A percentile compares a stretch with the other conserved stretches of the same genome.
Evolutionary conservation across 2,113 vertebrate genomes (phyloP).

Genomic region (Furnarius figulus): DNA sequence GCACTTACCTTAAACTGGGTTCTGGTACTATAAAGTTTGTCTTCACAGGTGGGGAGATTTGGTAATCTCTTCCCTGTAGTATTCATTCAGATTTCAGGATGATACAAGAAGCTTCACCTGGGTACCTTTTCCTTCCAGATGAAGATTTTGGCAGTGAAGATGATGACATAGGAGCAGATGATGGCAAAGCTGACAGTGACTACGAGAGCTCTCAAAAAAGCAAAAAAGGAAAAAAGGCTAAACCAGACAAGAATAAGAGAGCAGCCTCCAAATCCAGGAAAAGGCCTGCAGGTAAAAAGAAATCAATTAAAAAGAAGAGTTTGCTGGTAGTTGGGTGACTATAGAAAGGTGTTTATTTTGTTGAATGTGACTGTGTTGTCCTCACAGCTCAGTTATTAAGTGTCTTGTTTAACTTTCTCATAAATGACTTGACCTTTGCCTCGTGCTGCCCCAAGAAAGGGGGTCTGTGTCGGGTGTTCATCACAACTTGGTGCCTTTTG

Average conservation of each 20-base stretch:
- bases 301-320: neutral
- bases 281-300: slow-evolving; percentile 79
- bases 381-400: neutral
- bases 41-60: neutral
- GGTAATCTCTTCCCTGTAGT: neutral
- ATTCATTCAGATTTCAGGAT: neutral
- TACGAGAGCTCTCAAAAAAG: slow-evolving; percentile 85
- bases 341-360: neutral
- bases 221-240: slow-evolving; percentile 86
- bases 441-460: neutral
- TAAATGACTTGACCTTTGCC: neutral
- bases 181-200: slow-evolving; percentile 85
- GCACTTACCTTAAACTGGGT: neutral
- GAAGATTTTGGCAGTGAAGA: slow-evolving; percentile 89
- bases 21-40: neutral
- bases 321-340: neutral
- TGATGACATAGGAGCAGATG: slow-evolving; percentile 77
- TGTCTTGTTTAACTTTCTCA: neutral
- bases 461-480: neutral
- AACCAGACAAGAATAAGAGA: slow-evolving; percentile 83
- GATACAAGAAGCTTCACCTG: neutral
- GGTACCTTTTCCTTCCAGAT: slow-evolving; percentile 31
- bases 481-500: neutral
- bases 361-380: neutral
- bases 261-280: slow-evolving; percentile 83